Conservation (phyloP, 2,113 vertebrate genomes). For the Leptodactylus fuscus region DNA sequence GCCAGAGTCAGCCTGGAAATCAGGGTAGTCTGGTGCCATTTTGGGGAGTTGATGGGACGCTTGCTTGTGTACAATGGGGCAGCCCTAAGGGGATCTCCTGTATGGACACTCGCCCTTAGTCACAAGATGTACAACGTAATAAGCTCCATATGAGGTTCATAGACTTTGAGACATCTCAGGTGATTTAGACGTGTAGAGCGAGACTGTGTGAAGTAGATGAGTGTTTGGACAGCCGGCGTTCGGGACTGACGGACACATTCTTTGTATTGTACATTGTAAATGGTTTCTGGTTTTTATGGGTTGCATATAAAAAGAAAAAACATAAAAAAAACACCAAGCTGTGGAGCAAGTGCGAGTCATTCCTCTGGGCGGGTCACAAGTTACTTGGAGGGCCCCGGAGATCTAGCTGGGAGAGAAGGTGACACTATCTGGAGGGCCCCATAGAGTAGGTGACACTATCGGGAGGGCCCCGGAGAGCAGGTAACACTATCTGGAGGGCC, state of each 20-base stretch:
- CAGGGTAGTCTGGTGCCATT: too few species aligned
- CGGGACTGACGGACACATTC: neutral
- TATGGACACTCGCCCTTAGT: too few species aligned
- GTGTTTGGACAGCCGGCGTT: neutral
- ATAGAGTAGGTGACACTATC: too few species aligned
- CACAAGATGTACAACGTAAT: too few species aligned
- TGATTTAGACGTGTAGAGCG: neutral
- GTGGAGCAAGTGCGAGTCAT: neutral
- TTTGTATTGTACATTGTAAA: conserved; percentile 8
- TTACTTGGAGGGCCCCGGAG: neutral
- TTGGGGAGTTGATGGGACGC: too few species aligned
- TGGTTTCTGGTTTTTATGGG: neutral
- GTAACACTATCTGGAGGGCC: too few species aligned
- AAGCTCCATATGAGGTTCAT: too few species aligned
- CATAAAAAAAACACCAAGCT: neutral
- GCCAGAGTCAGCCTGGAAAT: too few species aligned
- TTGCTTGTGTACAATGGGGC: neutral
- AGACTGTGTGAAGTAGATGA: neutral
- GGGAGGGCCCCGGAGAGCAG: too few species aligned
- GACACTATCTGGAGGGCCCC: too few species aligned
- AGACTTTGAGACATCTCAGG: neutral
- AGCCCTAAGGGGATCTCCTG: neutral
- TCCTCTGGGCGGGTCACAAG: neutral
- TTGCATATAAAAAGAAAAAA: neutral
- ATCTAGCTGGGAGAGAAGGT: too few species aligned